Evolutionary conservation across 2,888 invertebrate species (phyloP), one percentile per base, ranked within the genome.

Genomic region (Heteromyza rotundicornis): DNA sequence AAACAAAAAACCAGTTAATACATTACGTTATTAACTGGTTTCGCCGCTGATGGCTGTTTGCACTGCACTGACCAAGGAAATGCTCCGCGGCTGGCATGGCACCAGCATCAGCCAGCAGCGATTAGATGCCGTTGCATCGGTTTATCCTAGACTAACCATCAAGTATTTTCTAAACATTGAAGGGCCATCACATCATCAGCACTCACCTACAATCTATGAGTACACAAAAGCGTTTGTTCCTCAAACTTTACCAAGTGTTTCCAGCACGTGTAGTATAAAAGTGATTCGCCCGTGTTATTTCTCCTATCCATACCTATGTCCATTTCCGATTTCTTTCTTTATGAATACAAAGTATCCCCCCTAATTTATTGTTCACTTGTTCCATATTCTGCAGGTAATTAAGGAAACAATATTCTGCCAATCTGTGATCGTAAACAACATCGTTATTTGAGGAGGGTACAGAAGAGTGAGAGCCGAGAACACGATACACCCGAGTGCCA

Each of bases 331-430:
- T n/a, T n/a, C n/a, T n/a, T n/a, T n/a, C n/a, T n/a, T n/a, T n/a
- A n/a, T n/a, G n/a, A n/a, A n/a, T n/a, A n/a, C n/a, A n/a, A n/a
- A n/a, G n/a, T n/a, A n/a, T n/a, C n/a, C n/a, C n/a, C n/a, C n/a
- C n/a, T n/a, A n/a, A n/a, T n/a, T n/a, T n/a, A n/a, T n/a, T n/a
- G n/a, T n/a, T 64, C 65, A 54, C 60, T 52, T 47, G 27, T 40
- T 63, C 61, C 66, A 64, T 65, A 64, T 62, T 63, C 73, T 73
- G 68, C 73, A 74, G 74, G 76, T 70, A 74, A 76, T 74, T 74
- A 75, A 74, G 74, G 74, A 74, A 74, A 76, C 76, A 70, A 75
- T 73, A 67, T 69, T 68, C 71, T 66, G 64, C 63, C 65, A 67
- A 60, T 53, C 68, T 65, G 68, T 73, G 51, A 7, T 12, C 32